phyloP scores from a whole-genome alignment of 1,140 invertebrate genomes.

The Glossosoma conforme region DNA sequence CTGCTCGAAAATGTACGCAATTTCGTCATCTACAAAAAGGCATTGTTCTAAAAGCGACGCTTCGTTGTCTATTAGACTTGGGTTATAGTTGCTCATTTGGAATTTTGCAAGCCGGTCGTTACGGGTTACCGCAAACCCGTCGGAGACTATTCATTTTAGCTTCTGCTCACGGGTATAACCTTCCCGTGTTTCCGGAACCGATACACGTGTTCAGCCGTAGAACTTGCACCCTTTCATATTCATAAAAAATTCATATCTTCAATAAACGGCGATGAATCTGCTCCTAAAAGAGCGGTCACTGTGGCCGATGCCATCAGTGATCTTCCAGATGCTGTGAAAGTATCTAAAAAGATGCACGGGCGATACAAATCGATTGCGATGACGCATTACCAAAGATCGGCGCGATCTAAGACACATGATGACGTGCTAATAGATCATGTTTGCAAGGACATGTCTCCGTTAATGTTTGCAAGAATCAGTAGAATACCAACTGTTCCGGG shows the following conservation, averaged over 20 bases:
- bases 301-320: slow-evolving; percentile 81
- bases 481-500: slow-evolving; percentile 70
- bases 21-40: slow-evolving; percentile 76
- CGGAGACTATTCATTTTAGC: slow-evolving; percentile 76
- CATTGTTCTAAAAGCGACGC: slow-evolving; percentile 77
- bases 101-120: slow-evolving; percentile 80
- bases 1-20: slow-evolving; percentile 85
- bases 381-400: slow-evolving; percentile 73
- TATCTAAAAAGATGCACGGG: slow-evolving; percentile 65
- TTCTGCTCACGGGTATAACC: slow-evolving; percentile 71
- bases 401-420: slow-evolving; percentile 58
- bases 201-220: slow-evolving; percentile 72
- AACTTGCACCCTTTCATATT: slow-evolving; percentile 64
- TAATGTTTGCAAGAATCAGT: slow-evolving; percentile 73
- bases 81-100: slow-evolving; percentile 88
- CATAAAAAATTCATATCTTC: too few species aligned
- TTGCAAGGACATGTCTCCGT: slow-evolving; percentile 78
- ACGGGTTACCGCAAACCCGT: slow-evolving; percentile 80
- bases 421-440: slow-evolving; percentile 69
- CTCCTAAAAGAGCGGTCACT: slow-evolving; percentile 68
- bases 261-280: slow-evolving; percentile 54
- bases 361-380: slow-evolving; percentile 66
- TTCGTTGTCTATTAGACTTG: slow-evolving; percentile 74
- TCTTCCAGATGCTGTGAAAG: slow-evolving; percentile 72
- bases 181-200: slow-evolving; percentile 80